Evolutionary conservation across 2,888 invertebrate genomes (phyloP), one percentile per base, ranked within the genome.

Genomic region (Acleris cristana): DNA sequence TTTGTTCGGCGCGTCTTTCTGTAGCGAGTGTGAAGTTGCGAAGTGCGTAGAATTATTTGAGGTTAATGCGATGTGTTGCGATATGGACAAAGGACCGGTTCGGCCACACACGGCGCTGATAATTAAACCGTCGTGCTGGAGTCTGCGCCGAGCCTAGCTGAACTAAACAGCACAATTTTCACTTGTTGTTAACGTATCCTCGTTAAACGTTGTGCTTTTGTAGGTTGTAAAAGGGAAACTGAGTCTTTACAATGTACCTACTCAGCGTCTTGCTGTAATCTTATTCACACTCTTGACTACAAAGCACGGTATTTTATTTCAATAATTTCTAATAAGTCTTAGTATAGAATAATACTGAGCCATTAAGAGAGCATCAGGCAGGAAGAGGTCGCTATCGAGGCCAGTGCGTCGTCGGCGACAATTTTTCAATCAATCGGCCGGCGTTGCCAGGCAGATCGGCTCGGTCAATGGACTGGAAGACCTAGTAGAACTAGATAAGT

Each of bases 401-500:
- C 76, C 79, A 78, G 73, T 76, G 81, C 82, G 82, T 78, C 81
- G 81, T 75, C 78, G 62, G 75, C 70, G 78, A 80, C 86, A 87
- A 89, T 90, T 86, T 87, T 84, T 81, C 83, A 88, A 89, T 89
- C 85, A 88, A 89, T 87, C 83, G 79, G 72, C 79, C 76, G 78
- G 70, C 73, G 67, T 72, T 70, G 70, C 70, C 70, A 69, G 69
- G 72, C 70, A 66, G 55, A 34, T 55, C 54, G 34, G 55, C 63
- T 63, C 65, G 63, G 45, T 30, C 40, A 48, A 18, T 23, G 48
- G 49, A 7, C 44, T 19, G 8, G 55, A 56, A 56, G 55, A 64
- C 44, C 59, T 65, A 61, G 16, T 55, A 44, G n/a, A 56, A 26
- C 40, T 51, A 34, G 49, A 40, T 18, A 48, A 48, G 8, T 7